Conservation (phyloP, 2,113 vertebrate species). For the Indicator maculatus region DNA sequence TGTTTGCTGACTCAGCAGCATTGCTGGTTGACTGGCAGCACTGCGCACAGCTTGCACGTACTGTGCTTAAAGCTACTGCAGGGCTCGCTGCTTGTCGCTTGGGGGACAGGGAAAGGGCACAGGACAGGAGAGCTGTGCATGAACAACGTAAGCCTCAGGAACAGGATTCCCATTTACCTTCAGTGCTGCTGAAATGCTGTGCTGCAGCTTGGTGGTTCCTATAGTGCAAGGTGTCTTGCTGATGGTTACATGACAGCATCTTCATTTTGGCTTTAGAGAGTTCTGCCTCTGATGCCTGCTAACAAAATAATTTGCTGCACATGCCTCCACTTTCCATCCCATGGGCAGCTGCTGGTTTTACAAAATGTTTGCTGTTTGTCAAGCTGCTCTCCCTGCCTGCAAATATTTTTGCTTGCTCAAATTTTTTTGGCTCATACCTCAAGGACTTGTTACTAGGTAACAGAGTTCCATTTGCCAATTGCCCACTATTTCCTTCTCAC, state of each 20-base stretch:
- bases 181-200: not conserved
- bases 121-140: not conserved
- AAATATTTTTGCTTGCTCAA: conserved; percentile 44
- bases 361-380: conserved; percentile 78
- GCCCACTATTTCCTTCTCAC: conserved; percentile 90
- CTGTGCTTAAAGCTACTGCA: not conserved
- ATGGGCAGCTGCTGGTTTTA: conserved; percentile 58
- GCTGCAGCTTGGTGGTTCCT: conserved; percentile 8
- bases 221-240: not conserved
- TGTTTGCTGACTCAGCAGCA: not conserved
- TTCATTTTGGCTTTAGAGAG: conserved; percentile 69
- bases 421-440: conserved; percentile 73
- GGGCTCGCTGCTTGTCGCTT: not conserved
- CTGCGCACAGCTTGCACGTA: accelerated
- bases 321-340: conserved; percentile 81
- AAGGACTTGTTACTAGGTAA: conserved; percentile 87
- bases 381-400: conserved; percentile 74
- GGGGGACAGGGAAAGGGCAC: not conserved
- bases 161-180: not conserved
- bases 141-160: accelerated
- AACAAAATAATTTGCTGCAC: conserved; percentile 70
- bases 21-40: not conserved
- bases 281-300: conserved; percentile 60
- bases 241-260: conserved; percentile 2
- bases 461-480: conserved; percentile 84